These are phyloP conservation scores for Colius striatus DNA, from an alignment of 2,113 vertebrate species.

Conservation along the genomic window DNA sequence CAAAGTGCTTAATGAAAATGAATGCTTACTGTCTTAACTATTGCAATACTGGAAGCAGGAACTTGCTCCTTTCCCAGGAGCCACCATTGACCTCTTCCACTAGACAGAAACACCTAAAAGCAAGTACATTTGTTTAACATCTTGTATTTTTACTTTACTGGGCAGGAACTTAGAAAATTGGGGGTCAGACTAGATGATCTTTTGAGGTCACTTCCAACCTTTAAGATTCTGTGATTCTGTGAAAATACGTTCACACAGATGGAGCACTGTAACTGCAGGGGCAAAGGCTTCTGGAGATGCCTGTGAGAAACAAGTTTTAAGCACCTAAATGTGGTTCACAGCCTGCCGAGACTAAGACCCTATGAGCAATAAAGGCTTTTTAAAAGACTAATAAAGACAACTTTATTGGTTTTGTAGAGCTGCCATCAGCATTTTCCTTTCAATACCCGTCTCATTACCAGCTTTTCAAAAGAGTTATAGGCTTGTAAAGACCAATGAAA, in stretches of 20 bases:
- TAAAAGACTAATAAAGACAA: constrained; percentile 16
- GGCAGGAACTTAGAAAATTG: neutral
- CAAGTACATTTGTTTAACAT: neutral
- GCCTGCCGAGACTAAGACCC: neutral
- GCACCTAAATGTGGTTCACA: neutral
- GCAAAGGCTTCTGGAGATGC: neutral
- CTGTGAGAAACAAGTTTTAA: neutral
- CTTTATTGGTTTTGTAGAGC: constrained; percentile 36
- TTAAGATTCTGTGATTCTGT: too few relatives aligned
- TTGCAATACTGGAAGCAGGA: neutral
- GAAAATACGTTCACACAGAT: neutral
- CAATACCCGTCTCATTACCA: neutral
- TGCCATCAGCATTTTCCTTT: constrained; percentile 33
- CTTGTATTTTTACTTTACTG: neutral
- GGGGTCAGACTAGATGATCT: too few relatives aligned
- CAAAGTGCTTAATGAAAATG: constrained; percentile 28
- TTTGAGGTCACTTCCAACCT: too few relatives aligned
- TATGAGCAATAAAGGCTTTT: neutral
- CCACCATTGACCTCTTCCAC: neutral
- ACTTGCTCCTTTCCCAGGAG: neutral
- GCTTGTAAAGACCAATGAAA: constrained; percentile 10
- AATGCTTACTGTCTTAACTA: neutral
- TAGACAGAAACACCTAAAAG: neutral
- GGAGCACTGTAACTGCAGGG: neutral
- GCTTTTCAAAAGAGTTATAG: constrained; percentile 22